Evolutionary conservation across 2,888 invertebrate species (phyloP).

Genomic region (Drosophila emarginata): DNA sequence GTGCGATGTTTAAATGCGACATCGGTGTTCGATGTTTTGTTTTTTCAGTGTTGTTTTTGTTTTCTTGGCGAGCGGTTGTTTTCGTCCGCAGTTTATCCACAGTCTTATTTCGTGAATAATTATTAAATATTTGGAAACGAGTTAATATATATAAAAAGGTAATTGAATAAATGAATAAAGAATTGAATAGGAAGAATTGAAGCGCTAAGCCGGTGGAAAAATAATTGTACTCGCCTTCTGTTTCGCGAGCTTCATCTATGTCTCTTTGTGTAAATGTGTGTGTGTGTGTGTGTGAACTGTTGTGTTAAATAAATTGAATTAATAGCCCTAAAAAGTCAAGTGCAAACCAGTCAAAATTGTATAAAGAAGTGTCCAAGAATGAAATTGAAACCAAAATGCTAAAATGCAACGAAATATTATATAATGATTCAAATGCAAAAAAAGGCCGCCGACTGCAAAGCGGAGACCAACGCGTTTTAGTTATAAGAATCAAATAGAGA

Average conservation of each 20-base stretch:
- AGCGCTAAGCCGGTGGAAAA: background rate
- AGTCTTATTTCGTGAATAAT: background rate
- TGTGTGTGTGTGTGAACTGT: background rate
- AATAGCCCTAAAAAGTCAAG: background rate
- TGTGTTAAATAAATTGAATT: background rate
- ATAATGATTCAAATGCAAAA: constrained; percentile 3
- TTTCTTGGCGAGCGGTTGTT: background rate
- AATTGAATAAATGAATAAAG: background rate
- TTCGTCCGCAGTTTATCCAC: background rate
- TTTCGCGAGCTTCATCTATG: background rate
- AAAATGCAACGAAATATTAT: background rate
- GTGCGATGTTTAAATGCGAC: background rate
- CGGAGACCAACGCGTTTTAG: background rate
- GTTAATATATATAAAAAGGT: background rate
- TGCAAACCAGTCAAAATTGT: background rate
- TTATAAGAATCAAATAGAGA: constrained; percentile 1
- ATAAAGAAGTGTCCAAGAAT: background rate
- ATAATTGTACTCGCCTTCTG: background rate
- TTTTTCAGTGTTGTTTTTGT: background rate
- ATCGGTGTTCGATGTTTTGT: background rate
- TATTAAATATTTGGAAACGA: background rate
- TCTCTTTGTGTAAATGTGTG: background rate
- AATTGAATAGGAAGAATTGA: background rate
- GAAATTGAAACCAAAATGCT: background rate
- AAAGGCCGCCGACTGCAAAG: background rate